Percentiles rank a stretch among this genome's conserved stretches.
phyloP scores from a whole-genome alignment of 2,888 invertebrate genomes.

The Anaspis maculata region DNA sequence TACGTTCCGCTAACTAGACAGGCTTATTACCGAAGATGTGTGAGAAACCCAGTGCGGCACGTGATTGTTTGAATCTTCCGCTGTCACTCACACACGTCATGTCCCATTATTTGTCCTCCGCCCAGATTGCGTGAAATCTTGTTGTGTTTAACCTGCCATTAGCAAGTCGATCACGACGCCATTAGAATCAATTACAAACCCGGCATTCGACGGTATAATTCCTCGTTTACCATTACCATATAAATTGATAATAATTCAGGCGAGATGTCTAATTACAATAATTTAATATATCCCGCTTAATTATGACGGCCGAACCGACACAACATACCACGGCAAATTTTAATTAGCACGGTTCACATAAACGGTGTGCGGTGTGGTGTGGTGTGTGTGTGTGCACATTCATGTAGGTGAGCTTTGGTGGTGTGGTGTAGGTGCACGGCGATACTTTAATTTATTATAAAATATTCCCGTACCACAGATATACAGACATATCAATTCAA shows the following conservation, averaged over 20 bases:
- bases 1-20: too few relatives aligned
- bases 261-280: conserved; percentile 4
- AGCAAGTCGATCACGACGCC: too few relatives aligned
- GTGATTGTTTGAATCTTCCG: too few relatives aligned
- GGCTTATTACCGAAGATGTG: too few relatives aligned
- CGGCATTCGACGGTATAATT: conserved; percentile 8
- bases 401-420: too few relatives aligned
- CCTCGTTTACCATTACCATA: conserved; percentile 10
- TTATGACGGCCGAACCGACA: conserved; percentile 12
- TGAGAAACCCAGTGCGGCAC: too few relatives aligned
- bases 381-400: too few relatives aligned
- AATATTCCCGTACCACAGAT: conserved; percentile 9
- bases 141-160: too few relatives aligned
- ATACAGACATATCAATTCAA: conserved; percentile 15
- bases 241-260: conserved; percentile 14
- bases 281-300: conserved; percentile 14
- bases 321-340: conserved; percentile 14
- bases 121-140: too few relatives aligned
- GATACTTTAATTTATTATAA: conserved; percentile 17
- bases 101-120: conserved; percentile 1
- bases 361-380: too few relatives aligned
- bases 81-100: too few relatives aligned
- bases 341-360: conserved; percentile 10
- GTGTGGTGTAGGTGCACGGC: too few relatives aligned
- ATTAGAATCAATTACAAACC: conserved; percentile 11